Conservation (phyloP, 2,797 vertebrate genomes). For the Siniperca obscura region DNA sequence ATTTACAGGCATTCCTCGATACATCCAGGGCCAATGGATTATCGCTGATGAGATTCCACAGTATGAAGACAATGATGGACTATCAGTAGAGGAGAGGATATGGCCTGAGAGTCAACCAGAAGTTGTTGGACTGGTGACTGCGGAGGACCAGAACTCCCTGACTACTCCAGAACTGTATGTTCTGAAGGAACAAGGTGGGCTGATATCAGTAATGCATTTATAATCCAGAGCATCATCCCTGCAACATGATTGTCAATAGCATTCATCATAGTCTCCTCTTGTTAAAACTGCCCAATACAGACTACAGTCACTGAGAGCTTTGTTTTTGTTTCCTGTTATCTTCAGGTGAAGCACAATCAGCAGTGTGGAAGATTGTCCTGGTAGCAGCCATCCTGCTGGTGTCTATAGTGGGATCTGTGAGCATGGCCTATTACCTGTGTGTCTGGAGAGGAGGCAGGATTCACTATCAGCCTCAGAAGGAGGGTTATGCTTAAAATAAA, state of each 20-base stretch:
- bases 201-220: background rate
- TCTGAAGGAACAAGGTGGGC: constrained; percentile 59
- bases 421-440: constrained; percentile 80
- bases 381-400: constrained; percentile 61
- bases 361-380: constrained; percentile 70
- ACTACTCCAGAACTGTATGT: background rate
- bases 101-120: constrained; percentile 5
- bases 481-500: constrained; percentile 62
- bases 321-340: background rate
- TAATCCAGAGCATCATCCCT: accelerated
- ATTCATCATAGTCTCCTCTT: background rate
- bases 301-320: background rate
- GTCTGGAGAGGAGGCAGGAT: constrained; percentile 83
- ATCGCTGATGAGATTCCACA: constrained; percentile 12
- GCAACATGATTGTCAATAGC: background rate
- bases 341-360: constrained; percentile 1
- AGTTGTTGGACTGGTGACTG: accelerated
- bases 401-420: constrained; percentile 56
- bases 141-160: background rate
- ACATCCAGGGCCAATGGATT: constrained; percentile 30
- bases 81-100: background rate
- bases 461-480: constrained; percentile 73
- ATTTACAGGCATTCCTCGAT: constrained; percentile 36
- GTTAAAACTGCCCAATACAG: background rate
- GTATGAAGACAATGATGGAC: background rate